Evolutionary conservation across 2,113 vertebrate genomes (phyloP).

Genomic region (Shinisaurus crocodilurus): DNA sequence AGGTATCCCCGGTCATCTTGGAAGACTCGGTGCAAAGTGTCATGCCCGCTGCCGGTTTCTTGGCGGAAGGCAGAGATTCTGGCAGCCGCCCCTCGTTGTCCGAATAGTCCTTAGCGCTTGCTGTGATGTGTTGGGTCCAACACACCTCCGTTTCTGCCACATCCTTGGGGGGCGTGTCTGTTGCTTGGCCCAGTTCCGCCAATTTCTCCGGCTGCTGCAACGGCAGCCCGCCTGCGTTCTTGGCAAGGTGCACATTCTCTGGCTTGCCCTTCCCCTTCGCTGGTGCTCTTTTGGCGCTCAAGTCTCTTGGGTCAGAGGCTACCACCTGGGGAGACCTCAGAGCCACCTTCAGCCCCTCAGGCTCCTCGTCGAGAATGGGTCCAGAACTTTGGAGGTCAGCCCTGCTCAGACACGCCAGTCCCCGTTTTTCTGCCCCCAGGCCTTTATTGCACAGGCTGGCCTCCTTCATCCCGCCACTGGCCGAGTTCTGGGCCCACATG

Average conservation of each 20-base stretch:
- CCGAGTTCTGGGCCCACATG: slow-evolving; percentile 22
- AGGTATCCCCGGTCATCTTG: fast-evolving
- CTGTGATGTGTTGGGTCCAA: background rate
- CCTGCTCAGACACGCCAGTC: slow-evolving; percentile 4
- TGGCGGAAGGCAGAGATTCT: fast-evolving
- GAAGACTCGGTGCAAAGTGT: background rate
- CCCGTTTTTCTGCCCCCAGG: background rate
- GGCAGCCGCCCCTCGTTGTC: background rate
- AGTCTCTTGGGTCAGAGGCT: background rate
- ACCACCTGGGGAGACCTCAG: background rate
- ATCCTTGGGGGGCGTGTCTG: background rate
- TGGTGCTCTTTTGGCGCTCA: background rate
- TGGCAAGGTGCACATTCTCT: background rate
- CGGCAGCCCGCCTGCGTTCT: background rate
- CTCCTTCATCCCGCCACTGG: background rate
- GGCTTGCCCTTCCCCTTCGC: background rate
- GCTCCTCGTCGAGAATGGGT: background rate
- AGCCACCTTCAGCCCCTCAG: slow-evolving; percentile 1
- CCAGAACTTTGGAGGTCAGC: background rate
- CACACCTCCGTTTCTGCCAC: background rate
- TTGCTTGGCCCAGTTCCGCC: background rate
- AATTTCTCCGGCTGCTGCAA: background rate
- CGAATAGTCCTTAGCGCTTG: background rate
- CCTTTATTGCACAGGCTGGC: background rate
- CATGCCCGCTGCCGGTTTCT: background rate